Base-by-base conservation (phyloP, 2,888 invertebrate species). In the Lydus trimaculatus region DNA sequence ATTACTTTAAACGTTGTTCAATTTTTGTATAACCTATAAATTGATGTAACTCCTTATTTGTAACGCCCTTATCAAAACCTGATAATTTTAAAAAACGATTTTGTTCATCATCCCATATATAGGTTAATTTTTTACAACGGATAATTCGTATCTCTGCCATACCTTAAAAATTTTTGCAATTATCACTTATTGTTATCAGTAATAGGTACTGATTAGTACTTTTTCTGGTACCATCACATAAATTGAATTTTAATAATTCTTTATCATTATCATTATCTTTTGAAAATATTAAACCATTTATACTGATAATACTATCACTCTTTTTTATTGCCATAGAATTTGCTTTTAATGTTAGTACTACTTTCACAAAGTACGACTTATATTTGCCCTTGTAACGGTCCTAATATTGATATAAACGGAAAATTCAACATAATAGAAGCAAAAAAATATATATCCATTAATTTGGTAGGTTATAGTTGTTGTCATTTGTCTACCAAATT, bases 61-160 rank as follows among this genome's bases (percentile, higher is more conserved):
- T 83, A n/a, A 91, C 89, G 1, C 90, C 90, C 11, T 87, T 85
- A 80, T 95, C 95, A 43, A 95, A 85, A 2, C 96, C 96, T 58
- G 89, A 89, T 33, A 96, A 85, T 77, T 91, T 90, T 15, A 88
- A 81, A 85, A 95, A 96, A 66, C 88, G 88, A 56, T 89, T 88
- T 9, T 88, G 88, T 31, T 89, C 88, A 0, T 86, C 85, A 80
- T 95, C 93, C 96, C 96, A 97, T n/a, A 95, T 87, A 77, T 95
- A 91, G 0, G 89, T 89, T 73, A 94, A 86, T 81, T 96, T 96
- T 83, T 96, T 96, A 80, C 94, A 95, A 1, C 88, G 89, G 83
- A 97, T 94, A 68, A 89, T 88, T 0, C 91, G 88, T 64, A 82
- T 71, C 67, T 76, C 67, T 25, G 67, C 20, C 6, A 78, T 58